These are phyloP conservation scores for Morpho achilles DNA, from an alignment of 2,888 invertebrate species.

Conservation along the genomic window DNA sequence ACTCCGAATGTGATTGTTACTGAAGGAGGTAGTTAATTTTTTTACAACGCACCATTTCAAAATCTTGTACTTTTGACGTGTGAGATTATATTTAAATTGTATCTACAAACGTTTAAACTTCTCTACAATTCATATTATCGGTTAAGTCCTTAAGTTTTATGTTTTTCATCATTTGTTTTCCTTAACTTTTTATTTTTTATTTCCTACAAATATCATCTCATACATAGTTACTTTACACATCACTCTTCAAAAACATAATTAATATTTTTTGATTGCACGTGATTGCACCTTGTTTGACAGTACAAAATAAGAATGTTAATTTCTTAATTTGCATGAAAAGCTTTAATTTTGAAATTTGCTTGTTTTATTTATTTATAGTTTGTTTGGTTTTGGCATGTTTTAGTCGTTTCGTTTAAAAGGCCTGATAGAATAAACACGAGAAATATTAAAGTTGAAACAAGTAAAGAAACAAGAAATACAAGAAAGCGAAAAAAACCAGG, in stretches of 20 bases:
- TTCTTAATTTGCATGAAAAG: neutral
- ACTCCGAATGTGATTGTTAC: constrained; percentile 71
- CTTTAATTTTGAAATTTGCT: constrained; percentile 2
- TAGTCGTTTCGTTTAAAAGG: constrained; percentile 93
- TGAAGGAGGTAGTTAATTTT: constrained; percentile 69
- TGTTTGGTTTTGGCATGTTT: constrained; percentile 32
- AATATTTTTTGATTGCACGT: constrained; percentile 6
- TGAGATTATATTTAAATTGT: constrained; percentile 18
- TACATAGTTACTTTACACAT: constrained; percentile 22
- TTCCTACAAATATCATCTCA: constrained; percentile 29
- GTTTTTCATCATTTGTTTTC: neutral
- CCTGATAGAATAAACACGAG: constrained; percentile 64
- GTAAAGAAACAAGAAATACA: constrained; percentile 52
- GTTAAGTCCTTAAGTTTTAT: too few relatives aligned
- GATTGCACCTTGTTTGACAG: neutral
- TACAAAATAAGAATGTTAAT: neutral
- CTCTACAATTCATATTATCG: too few relatives aligned
- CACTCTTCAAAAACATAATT: constrained; percentile 20
- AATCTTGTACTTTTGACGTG: constrained; percentile 10
- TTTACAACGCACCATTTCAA: constrained; percentile 5
- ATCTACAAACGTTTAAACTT: too few relatives aligned
- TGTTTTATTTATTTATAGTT: constrained; percentile 15
- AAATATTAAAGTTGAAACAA: constrained; percentile 48
- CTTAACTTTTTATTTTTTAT: constrained; percentile 6
- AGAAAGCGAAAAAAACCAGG: constrained; percentile 89